Evolutionary conservation across 2,888 invertebrate genomes (phyloP), one percentile per base, ranked within the genome.

Genomic region (Diadegma fenestrale): DNA sequence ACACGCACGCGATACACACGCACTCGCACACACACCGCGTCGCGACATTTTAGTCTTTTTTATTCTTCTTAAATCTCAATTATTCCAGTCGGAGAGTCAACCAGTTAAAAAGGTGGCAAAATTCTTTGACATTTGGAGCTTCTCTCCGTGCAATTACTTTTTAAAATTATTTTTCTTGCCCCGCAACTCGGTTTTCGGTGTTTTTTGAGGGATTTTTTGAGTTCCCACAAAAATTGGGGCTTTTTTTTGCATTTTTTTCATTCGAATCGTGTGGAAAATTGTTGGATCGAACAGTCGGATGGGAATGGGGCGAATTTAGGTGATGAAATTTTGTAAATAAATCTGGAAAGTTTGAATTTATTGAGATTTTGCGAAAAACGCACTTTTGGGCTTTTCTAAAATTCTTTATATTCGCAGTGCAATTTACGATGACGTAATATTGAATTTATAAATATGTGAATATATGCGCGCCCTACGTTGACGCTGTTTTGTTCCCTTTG

Each of bases 11-110:
- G 45, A 84, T 80, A 84, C 82, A 75, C 85, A 61, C 68, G 43
- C 58, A 19, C 68, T 26, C 64, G 14, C 78, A 78, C 82, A 85
- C 88, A 89, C 88, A 88, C 87, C 86, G 88, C 89, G 87, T 87
- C 87, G 84, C 87, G 88, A 86, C 86, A 87, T 88, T 86, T 86
- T 86, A 54, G 76, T 80, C 66, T 81, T 78, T 68, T 69, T 54
- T 43, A 26, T 69, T 76, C 48, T 69, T 37, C 45, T 48, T 51
- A 22, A 37, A 64, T 77, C 37, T 61, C 69, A 58, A 51, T 76
- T 76, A 64, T 76, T 77, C 71, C 71, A 41, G 79, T 64, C 63
- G 71, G 37, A 77, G 80, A 76, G 71, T 71, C 43, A 45, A 77
- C 80, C 75, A 80, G 48, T 82, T 71, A 72, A 85, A 82, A 82